Base-by-base conservation (phyloP, 2,888 invertebrate species). In the Mythimna vitellina region DNA sequence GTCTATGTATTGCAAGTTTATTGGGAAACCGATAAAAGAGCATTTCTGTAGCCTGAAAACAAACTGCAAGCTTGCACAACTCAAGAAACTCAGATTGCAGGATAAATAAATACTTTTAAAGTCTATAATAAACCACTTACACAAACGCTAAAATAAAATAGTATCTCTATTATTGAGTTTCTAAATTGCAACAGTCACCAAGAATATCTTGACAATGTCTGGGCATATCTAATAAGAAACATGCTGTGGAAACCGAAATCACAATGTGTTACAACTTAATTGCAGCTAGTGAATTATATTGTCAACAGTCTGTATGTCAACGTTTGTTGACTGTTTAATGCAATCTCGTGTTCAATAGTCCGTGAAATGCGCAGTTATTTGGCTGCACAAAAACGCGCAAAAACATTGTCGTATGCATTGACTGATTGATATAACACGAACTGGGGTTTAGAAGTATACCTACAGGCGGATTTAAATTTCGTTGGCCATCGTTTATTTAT, bases 271-370 rank as follows among this genome's bases (percentile, higher is more conserved):
- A 42, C 60, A 66, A 32, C 25, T 12, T 73, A 65, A 79, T 66
- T 53, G 54, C 58, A n/a, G 51, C 14, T 7, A 63, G 51, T 22
- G 49, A 61, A 77, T 65, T 78, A 77, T 38, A 46, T 60, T 78
- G 79, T 60, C 73, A 72, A 60, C 73, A 66, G 63, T 25, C 49
- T 35, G 53, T 49, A 65, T 65, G 73, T 57, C 72, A 74, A n/a
- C 73, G 46, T 64, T 56, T 61, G 65, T 70, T 77, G 32, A 17
- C 29, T 12, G 64, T 51, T 42, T 38, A 68, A 68, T 56, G 29
- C 46, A 54, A 56, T 58, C 66, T 58, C 42, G 12, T 53, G 42
- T 42, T 38, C 12, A 57, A 63, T 54, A 62, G 73, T 42, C 62
- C 62, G 49, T 77, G 54, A 66, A 62, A 73, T 73, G 12, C 35